Conservation (phyloP, 1,140 invertebrate species). For the Apis dorsata region DNA sequence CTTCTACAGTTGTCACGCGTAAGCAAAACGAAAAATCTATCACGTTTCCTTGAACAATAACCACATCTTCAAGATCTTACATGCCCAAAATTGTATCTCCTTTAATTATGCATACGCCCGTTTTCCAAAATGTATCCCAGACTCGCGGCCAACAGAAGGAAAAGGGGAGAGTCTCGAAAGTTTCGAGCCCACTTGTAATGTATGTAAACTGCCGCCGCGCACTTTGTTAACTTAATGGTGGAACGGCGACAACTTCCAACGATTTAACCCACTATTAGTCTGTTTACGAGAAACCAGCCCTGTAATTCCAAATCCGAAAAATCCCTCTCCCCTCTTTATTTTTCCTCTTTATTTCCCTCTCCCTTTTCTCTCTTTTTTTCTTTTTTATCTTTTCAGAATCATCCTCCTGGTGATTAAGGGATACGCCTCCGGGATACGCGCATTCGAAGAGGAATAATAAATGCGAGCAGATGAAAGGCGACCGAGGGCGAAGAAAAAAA, state of each 20-base stretch:
- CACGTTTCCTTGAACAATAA: neutral
- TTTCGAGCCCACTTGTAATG: constrained; percentile 50
- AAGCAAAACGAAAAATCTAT: neutral
- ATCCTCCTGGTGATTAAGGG: neutral
- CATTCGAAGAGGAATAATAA: constrained; percentile 36
- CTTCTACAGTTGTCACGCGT: too few relatives aligned
- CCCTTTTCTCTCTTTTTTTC: neutral
- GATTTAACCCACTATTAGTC: constrained; percentile 33
- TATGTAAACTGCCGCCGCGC: constrained; percentile 30
- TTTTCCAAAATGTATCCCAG: constrained; percentile 4
- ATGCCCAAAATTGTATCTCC: neutral
- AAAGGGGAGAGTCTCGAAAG: constrained; percentile 44
- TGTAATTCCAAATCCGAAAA: constrained; percentile 7
- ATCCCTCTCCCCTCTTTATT: neutral
- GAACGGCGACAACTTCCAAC: constrained; percentile 14
- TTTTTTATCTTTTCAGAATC: neutral
- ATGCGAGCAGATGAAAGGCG: constrained; percentile 21
- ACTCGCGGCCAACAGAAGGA: constrained; percentile 22
- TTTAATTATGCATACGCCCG: constrained; percentile 10
- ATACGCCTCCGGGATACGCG: neutral
- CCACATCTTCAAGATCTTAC: neutral
- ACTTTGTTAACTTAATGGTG: constrained; percentile 36
- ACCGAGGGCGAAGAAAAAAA: constrained; percentile 6
- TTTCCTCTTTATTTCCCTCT: neutral
- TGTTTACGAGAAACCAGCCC: constrained; percentile 8